Percentiles rank a stretch among this genome's conserved stretches.
Conservation (phyloP, 2,888 invertebrate species). For the Stenoptilia bipunctidactyla region DNA sequence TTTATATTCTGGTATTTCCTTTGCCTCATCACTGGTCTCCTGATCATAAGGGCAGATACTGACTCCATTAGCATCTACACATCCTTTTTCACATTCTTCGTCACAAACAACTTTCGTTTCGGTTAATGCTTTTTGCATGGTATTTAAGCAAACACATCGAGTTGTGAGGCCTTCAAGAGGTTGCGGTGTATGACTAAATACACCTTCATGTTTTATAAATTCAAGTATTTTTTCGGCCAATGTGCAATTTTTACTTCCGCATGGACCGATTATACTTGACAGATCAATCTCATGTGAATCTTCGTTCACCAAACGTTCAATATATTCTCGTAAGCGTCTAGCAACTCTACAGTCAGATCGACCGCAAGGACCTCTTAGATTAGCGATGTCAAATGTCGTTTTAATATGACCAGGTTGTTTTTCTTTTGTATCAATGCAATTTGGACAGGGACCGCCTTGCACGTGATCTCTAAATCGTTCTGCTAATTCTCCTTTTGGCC, state of each 20-base stretch:
- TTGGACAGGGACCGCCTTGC: slow-evolving; percentile 39
- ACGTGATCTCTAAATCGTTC: slow-evolving; percentile 43
- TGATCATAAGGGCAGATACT: slow-evolving; percentile 33
- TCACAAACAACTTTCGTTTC: slow-evolving; percentile 30
- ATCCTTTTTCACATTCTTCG: slow-evolving; percentile 36
- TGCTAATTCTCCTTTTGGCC: slow-evolving; percentile 48
- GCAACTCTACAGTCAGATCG: slow-evolving; percentile 54
- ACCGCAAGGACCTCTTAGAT: slow-evolving; percentile 58
- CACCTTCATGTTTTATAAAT: slow-evolving; percentile 46
- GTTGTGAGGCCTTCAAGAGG: slow-evolving; percentile 44
- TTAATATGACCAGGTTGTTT: slow-evolving; percentile 13
- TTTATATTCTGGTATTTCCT: slow-evolving; percentile 29
- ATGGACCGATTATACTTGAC: slow-evolving; percentile 47
- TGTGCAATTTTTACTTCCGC: slow-evolving; percentile 52
- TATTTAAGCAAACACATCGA: slow-evolving; percentile 48
- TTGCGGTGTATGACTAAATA: slow-evolving; percentile 26
- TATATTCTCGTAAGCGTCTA: slow-evolving; percentile 47
- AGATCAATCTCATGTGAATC: slow-evolving; percentile 43
- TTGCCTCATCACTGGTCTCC: slow-evolving; percentile 7
- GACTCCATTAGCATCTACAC: slow-evolving; percentile 24
- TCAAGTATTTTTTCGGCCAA: slow-evolving; percentile 47
- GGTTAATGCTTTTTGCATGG: slow-evolving; percentile 38
- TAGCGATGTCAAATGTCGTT: slow-evolving; percentile 44
- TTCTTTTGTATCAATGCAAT: slow-evolving; percentile 37
- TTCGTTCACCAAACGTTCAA: slow-evolving; percentile 50